Conservation (phyloP, 2,797 vertebrate species). For the Falco biarmicus region DNA sequence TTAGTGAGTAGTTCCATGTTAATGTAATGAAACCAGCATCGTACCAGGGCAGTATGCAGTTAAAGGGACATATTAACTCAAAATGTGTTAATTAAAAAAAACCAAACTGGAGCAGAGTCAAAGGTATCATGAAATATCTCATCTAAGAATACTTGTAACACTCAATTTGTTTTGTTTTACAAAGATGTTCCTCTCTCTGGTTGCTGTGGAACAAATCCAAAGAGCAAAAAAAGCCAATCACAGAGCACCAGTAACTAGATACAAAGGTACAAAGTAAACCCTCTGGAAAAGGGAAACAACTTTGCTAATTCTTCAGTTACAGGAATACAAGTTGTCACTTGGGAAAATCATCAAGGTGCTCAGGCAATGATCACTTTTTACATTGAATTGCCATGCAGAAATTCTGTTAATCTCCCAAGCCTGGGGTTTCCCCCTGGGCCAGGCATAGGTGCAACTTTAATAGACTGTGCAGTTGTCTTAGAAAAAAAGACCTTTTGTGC, state of each 20-base stretch:
- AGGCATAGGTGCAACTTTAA: background rate
- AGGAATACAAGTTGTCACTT: background rate
- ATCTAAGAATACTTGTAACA: background rate
- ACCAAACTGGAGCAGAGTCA: background rate
- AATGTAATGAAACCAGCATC: background rate
- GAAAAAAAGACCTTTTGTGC: background rate
- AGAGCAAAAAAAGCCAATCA: background rate
- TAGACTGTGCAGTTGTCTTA: too few relatives aligned
- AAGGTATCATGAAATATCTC: background rate
- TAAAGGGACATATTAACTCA: background rate
- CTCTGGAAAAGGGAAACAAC: background rate
- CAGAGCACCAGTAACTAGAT: background rate
- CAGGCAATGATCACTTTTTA: background rate
- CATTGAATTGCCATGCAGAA: background rate
- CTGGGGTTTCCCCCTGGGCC: accelerated
- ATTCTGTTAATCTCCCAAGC: background rate
- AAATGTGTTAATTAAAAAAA: background rate
- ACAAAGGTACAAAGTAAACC: background rate
- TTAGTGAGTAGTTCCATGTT: background rate
- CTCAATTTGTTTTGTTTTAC: background rate
- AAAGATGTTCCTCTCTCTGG: background rate
- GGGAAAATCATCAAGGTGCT: background rate
- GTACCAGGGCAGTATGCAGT: background rate
- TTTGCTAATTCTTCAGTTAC: background rate
- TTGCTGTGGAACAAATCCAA: background rate